Evolutionary conservation across 2,797 vertebrate species (phyloP).

Genomic region (Otus scops): DNA sequence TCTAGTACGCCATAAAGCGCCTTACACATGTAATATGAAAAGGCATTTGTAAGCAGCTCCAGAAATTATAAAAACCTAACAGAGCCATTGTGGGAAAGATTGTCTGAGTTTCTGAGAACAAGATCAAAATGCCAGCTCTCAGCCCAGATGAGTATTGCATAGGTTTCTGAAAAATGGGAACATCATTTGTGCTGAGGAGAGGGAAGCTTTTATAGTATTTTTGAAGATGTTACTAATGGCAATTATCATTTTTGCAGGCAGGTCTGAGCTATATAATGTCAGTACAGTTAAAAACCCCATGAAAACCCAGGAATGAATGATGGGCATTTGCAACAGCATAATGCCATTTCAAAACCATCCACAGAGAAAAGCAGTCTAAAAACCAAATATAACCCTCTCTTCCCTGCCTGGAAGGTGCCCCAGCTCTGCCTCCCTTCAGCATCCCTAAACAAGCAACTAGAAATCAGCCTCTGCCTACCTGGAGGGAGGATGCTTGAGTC

Average conservation of each 20-base stretch:
- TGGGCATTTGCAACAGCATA: neutral
- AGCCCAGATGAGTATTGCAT: neutral
- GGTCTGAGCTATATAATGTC: neutral
- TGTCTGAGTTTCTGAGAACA: neutral
- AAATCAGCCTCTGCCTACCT: neutral
- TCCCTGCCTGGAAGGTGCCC: neutral
- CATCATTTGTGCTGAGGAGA: neutral
- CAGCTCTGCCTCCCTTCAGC: neutral
- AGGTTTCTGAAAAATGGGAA: neutral
- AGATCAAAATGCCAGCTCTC: neutral
- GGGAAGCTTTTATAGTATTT: neutral
- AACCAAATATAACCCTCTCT: neutral
- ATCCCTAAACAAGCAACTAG: neutral
- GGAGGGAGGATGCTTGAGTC: neutral
- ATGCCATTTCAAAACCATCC: neutral
- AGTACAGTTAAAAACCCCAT: neutral
- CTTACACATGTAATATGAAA: neutral
- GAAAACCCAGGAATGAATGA: neutral
- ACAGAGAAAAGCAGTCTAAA: neutral
- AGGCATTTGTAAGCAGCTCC: constrained; percentile 33
- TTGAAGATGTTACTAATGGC: neutral
- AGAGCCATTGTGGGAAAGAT: neutral
- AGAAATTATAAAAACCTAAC: neutral
- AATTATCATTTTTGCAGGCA: neutral
- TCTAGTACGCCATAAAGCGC: constrained; percentile 22